These are phyloP conservation scores for Drosophila eohydei DNA, from an alignment of 2,888 invertebrate genomes.

Conservation along the genomic window DNA sequence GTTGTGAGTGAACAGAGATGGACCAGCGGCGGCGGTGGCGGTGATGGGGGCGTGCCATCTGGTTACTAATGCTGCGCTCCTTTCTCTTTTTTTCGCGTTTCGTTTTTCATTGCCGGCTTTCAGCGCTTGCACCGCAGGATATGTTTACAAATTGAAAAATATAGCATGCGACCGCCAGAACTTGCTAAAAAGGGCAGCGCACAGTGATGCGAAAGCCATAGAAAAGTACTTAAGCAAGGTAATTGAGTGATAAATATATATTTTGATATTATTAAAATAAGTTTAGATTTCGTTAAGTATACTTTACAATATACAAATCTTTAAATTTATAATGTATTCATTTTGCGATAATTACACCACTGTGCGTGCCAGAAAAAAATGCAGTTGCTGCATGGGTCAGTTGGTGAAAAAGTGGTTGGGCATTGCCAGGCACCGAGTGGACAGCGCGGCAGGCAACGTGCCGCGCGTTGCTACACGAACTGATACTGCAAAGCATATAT, in stretches of 20 bases:
- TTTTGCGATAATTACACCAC: slow-evolving; percentile 9
- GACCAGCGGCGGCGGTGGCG: neutral
- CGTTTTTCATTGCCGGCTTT: slow-evolving; percentile 45
- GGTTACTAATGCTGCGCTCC: slow-evolving; percentile 64
- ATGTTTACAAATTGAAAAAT: slow-evolving; percentile 81
- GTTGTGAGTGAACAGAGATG: neutral
- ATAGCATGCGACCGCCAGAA: slow-evolving; percentile 70
- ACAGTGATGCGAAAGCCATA: slow-evolving; percentile 38
- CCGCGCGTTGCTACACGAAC: slow-evolving; percentile 38
- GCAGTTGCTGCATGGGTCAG: slow-evolving; percentile 46
- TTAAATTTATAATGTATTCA: too few species aligned
- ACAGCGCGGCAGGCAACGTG: slow-evolving; percentile 49
- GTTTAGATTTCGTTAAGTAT: too few species aligned
- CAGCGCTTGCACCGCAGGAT: slow-evolving; percentile 73
- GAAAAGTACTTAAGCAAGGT: neutral
- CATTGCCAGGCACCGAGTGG: slow-evolving; percentile 41
- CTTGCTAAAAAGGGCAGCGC: slow-evolving; percentile 58
- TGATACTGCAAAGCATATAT: slow-evolving; percentile 7
- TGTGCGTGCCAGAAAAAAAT: slow-evolving; percentile 28
- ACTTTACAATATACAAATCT: too few species aligned
- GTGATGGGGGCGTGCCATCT: slow-evolving; percentile 46
- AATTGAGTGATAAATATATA: too few species aligned
- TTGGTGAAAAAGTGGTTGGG: slow-evolving; percentile 20
- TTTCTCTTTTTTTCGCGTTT: slow-evolving; percentile 14
- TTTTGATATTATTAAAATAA: too few species aligned